These are phyloP conservation scores for Abramis brama DNA, from an alignment of 2,113 vertebrate genomes.

Conservation along the genomic window DNA sequence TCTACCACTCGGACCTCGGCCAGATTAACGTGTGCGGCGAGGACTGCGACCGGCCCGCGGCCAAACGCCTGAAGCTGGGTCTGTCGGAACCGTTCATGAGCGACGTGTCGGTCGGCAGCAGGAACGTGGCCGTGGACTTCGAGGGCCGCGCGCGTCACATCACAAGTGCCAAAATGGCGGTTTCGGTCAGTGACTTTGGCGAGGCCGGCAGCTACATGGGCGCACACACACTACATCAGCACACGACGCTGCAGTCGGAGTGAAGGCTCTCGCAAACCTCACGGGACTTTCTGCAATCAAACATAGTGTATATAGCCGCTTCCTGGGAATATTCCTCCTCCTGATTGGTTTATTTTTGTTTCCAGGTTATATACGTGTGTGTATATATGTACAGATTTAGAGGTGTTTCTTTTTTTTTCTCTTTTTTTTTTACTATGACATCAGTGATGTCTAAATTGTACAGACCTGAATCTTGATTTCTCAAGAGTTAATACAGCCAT, in stretches of 20 bases:
- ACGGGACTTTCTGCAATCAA: conserved; percentile 67
- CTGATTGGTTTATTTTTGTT: conserved; percentile 25
- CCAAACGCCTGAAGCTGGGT: conserved; percentile 86
- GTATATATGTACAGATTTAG: conserved; percentile 59
- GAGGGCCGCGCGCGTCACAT: conserved; percentile 84
- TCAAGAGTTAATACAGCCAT: conserved; percentile 85
- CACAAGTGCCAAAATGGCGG: conserved; percentile 89
- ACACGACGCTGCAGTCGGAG: conserved; percentile 86
- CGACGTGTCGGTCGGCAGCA: conserved; percentile 66
- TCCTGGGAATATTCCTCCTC: conserved; percentile 82
- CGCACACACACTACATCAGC: conserved; percentile 78
- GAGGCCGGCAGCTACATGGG: conserved; percentile 84
- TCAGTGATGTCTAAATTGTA: conserved; percentile 92
- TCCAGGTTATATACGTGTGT: conserved; percentile 39
- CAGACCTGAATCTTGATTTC: conserved; percentile 91
- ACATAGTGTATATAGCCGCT: conserved; percentile 81
- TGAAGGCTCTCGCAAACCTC: conserved; percentile 66
- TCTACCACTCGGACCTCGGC: conserved; percentile 86
- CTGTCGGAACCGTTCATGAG: conserved; percentile 82
- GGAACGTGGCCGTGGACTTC: conserved; percentile 79
- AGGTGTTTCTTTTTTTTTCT: background rate
- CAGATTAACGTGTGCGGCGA: conserved; percentile 79
- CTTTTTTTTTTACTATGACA: conserved; percentile 83
- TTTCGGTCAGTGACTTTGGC: conserved; percentile 85
- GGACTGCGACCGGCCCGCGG: conserved; percentile 79